These are phyloP conservation scores for Circaetus gallicus DNA, from an alignment of 2,113 vertebrate species.

Conservation along the genomic window DNA sequence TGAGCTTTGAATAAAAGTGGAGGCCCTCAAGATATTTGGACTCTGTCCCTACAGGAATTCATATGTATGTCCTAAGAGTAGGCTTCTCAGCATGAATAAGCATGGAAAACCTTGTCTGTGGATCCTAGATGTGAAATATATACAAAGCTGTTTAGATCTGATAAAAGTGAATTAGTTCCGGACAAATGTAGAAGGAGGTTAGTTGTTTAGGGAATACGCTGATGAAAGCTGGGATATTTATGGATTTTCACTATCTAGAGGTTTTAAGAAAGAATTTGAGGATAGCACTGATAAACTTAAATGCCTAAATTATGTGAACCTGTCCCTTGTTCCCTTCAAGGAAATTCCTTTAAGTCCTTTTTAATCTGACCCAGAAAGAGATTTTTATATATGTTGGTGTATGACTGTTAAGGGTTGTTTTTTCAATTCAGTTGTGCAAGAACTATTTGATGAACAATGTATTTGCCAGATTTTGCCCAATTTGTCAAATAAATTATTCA, in stretches of 20 bases:
- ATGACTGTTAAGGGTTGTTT: not conserved
- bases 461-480: constrained; percentile 43
- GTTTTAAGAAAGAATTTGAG: constrained; percentile 8
- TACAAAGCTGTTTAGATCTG: not conserved
- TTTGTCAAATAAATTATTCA: constrained; percentile 67
- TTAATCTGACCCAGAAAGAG: not conserved
- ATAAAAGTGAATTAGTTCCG: not conserved
- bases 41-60: not conserved
- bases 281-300: not conserved
- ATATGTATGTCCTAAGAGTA: not conserved
- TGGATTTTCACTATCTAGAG: not conserved
- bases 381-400: not conserved
- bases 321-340: not conserved
- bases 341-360: not conserved
- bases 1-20: not conserved
- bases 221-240: not conserved
- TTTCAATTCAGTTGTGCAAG: constrained; percentile 5
- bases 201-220: not conserved
- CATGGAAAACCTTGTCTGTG: not conserved
- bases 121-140: not conserved
- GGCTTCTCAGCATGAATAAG: not conserved
- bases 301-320: not conserved
- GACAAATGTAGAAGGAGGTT: not conserved
- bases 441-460: constrained; percentile 19
- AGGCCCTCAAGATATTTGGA: not conserved